phyloP scores from a whole-genome alignment of 1,140 invertebrate genomes.

The Drosophila grimshawi region DNA sequence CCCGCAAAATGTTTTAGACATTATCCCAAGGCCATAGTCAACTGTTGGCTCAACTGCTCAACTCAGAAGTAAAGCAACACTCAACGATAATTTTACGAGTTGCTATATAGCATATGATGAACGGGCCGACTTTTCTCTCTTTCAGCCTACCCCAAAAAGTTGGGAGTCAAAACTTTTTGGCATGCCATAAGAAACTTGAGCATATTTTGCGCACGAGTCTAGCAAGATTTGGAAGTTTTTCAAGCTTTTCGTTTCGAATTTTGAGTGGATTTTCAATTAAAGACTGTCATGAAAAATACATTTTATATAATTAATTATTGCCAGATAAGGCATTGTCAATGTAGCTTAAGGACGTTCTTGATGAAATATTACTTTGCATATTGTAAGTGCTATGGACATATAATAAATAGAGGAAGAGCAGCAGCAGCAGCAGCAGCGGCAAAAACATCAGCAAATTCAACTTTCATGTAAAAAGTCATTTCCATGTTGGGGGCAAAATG shows the following conservation, averaged over 20 bases:
- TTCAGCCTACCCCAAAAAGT: conserved; percentile 45
- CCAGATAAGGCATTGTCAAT: conserved; percentile 55
- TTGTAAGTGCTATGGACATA: conserved; percentile 35
- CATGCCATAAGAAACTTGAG: conserved; percentile 32
- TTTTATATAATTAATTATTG: conserved; percentile 68
- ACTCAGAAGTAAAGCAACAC: conserved; percentile 38
- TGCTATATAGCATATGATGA: conserved; percentile 10
- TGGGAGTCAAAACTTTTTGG: conserved; percentile 39
- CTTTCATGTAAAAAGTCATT: conserved; percentile 60
- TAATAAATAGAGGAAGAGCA: conserved; percentile 11
- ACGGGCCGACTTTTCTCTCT: conserved; percentile 24
- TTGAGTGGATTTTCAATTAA: conserved; percentile 16
- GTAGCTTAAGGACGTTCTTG: conserved; percentile 35
- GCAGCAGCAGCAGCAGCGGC: neutral
- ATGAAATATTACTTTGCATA: conserved; percentile 61
- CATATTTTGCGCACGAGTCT: conserved; percentile 31
- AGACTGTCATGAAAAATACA: conserved; percentile 17
- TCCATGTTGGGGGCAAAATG: conserved; percentile 53
- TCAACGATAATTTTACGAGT: conserved; percentile 21
- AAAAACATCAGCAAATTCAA: neutral
- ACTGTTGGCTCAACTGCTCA: conserved; percentile 18
- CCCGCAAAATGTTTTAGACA: conserved; percentile 39
- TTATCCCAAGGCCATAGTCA: neutral
- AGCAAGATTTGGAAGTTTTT: neutral
- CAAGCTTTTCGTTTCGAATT: conserved; percentile 9